Percentiles rank a stretch among this genome's conserved stretches.
Evolutionary conservation across 2,113 vertebrate species (phyloP).

Genomic region (Malurus elegans): DNA sequence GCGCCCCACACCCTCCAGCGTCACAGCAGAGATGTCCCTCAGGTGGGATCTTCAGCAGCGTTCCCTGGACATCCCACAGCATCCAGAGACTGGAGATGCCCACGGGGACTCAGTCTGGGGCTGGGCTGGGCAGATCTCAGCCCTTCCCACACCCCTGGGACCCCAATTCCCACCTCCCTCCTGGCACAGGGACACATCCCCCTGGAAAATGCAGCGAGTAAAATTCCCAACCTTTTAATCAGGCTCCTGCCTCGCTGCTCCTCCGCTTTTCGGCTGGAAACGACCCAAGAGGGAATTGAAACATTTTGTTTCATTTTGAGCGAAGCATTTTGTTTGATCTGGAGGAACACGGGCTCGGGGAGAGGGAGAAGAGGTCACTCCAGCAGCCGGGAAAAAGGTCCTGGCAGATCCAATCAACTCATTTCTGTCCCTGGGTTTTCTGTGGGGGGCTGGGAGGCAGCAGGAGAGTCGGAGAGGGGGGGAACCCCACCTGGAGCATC

Average conservation of each 20-base stretch:
- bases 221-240: not conserved
- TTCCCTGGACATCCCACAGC: not conserved
- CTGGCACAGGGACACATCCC: not conserved
- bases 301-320: constrained; percentile 59
- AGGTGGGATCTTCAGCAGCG: not conserved
- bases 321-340: constrained; percentile 3
- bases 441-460: not conserved
- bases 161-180: fast-evolving
- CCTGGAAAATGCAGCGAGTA: not conserved
- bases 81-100: not conserved
- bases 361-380: not conserved
- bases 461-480: fast-evolving
- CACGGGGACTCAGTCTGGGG: fast-evolving
- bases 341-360: not conserved
- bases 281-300: constrained; percentile 43
- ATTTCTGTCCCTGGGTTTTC: not conserved
- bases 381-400: constrained; percentile 26
- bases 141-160: not conserved
- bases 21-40: not conserved
- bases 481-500: not conserved
- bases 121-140: not conserved
- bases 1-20: not conserved
- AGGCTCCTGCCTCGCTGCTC: not conserved
- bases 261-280: not conserved
- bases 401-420: not conserved